phyloP scores from a whole-genome alignment of 2,113 vertebrate genomes.

The Dunckerocampus dactyliophorus region DNA sequence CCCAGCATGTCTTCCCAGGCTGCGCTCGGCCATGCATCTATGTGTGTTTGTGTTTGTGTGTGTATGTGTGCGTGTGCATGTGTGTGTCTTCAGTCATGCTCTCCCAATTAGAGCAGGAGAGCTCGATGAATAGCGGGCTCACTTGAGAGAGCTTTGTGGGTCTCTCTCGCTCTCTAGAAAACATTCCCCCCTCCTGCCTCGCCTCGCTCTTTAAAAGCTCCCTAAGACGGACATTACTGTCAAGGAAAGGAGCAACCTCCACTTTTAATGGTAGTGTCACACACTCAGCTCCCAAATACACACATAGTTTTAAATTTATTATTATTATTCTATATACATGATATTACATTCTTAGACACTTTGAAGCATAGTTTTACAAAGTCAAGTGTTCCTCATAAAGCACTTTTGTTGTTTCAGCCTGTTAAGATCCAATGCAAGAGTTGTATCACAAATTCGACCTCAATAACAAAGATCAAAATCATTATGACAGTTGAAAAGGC shows the following conservation, averaged over 20 bases:
- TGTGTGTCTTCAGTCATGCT: slow-evolving; percentile 65
- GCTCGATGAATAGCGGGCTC: slow-evolving; percentile 47
- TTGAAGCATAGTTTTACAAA: not conserved
- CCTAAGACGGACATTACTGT: slow-evolving; percentile 40
- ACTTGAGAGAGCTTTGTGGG: slow-evolving; percentile 33
- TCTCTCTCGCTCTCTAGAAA: slow-evolving; percentile 32
- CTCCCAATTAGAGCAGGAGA: slow-evolving; percentile 55
- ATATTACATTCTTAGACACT: too few relatives aligned
- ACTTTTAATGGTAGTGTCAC: slow-evolving; percentile 47
- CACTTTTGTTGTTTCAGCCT: too few relatives aligned
- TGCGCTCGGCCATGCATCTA: slow-evolving; percentile 1
- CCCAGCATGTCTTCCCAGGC: slow-evolving; percentile 37
- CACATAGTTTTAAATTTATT: not conserved
- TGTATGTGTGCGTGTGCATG: slow-evolving; percentile 28
- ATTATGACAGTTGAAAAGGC: not conserved
- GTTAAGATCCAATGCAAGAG: too few relatives aligned
- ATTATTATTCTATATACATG: too few relatives aligned
- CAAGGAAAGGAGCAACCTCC: slow-evolving; percentile 42
- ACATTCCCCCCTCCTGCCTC: not conserved
- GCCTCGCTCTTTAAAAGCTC: not conserved
- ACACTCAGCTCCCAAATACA: slow-evolving; percentile 29
- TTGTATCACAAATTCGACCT: too few relatives aligned
- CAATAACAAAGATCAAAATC: too few relatives aligned
- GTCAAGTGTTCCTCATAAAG: not conserved
- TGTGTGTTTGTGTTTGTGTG: slow-evolving; percentile 5